Conservation (phyloP, 1,140 invertebrate genomes). For the Drosophila quadrilineata region DNA sequence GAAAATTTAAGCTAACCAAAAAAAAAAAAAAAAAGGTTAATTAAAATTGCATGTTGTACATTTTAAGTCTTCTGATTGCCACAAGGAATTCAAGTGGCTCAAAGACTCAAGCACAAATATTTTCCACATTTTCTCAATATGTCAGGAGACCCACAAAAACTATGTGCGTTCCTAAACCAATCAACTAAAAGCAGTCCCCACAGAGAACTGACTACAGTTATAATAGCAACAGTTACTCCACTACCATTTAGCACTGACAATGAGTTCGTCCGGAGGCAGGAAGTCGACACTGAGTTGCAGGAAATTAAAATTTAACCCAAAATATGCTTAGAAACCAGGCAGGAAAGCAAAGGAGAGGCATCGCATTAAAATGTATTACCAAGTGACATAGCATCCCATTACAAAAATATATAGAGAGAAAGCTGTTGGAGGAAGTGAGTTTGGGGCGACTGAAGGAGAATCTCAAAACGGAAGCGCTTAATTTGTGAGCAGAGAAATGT, state of each 20-base stretch:
- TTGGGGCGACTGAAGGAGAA: background rate
- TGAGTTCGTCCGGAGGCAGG: conserved; percentile 12
- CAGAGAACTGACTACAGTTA: background rate
- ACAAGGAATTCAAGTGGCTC: conserved; percentile 8
- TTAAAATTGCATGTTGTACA: conserved; percentile 21
- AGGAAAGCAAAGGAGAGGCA: conserved; percentile 30
- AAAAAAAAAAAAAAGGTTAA: conserved; percentile 25
- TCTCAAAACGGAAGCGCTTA: conserved; percentile 57
- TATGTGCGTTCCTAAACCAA: conserved; percentile 16
- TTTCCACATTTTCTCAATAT: conserved; percentile 25
- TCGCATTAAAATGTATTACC: conserved; percentile 65
- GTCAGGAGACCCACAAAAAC: background rate
- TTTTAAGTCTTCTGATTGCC: conserved; percentile 11
- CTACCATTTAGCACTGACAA: background rate
- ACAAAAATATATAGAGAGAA: background rate
- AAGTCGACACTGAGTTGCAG: conserved; percentile 67
- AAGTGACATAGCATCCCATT: conserved; percentile 3
- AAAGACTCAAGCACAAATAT: background rate
- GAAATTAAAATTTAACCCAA: conserved; percentile 71
- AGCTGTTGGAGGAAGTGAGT: background rate
- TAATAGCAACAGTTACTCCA: background rate
- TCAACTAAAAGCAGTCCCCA: conserved; percentile 22
- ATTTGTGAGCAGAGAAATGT: conserved; percentile 41
- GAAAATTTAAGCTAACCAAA: background rate
- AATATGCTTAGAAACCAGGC: conserved; percentile 35